phyloP scores from a whole-genome alignment of 1,140 invertebrate genomes.

The Aphidius gifuensis region DNA sequence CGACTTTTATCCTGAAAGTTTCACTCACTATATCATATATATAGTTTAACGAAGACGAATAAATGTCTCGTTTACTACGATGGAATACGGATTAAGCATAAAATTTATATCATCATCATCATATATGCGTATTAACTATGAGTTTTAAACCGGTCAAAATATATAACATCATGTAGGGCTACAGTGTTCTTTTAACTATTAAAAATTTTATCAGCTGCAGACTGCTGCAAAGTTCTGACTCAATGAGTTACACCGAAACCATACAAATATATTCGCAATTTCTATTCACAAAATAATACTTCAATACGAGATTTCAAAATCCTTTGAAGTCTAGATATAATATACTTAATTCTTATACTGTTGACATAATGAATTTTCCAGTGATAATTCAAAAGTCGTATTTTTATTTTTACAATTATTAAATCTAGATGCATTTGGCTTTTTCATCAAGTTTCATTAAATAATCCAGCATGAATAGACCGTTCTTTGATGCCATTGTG shows the following conservation, averaged over 20 bases:
- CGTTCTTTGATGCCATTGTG: neutral
- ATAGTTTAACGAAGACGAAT: conserved; percentile 47
- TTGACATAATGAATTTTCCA: neutral
- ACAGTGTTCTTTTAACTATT: neutral
- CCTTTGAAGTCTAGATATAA: neutral
- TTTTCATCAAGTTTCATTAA: conserved; percentile 1
- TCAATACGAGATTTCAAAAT: no score
- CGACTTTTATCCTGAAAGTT: conserved; percentile 41
- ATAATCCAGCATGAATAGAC: neutral
- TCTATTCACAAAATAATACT: no score
- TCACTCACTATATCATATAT: neutral
- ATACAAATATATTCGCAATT: neutral
- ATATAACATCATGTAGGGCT: no score
- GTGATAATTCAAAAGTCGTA: neutral
- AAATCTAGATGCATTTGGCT: neutral
- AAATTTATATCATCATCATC: conserved; percentile 53
- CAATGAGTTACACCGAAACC: neutral
- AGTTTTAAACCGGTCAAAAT: no score
- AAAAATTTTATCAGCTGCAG: neutral
- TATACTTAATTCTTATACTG: neutral
- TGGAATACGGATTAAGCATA: conserved; percentile 57
- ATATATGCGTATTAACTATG: neutral
- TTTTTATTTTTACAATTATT: neutral
- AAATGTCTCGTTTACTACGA: conserved; percentile 49
- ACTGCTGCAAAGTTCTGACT: neutral